Base-by-base conservation (phyloP, 2,797 vertebrate genomes). In the Gymnodraco acuticeps region DNA sequence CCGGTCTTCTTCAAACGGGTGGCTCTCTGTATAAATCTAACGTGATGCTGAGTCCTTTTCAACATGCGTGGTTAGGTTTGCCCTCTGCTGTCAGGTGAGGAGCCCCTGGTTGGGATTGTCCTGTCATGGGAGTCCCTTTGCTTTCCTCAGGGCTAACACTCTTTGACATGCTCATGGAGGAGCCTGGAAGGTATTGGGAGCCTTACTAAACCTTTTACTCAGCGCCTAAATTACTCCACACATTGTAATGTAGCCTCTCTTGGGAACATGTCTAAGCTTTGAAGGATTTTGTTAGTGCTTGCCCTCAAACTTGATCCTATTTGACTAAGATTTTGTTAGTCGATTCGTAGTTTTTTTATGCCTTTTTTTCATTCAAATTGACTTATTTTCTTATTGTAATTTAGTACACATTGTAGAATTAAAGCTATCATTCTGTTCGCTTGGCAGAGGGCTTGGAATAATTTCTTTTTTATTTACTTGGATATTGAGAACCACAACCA, bases 81-180 rank as follows among this genome's bases (percentile, higher is more conserved):
- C 75, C 75, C 76, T 83, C 60, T 66, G 66, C 87, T 82, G 77
- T 83, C 85, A 82, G 77, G 81, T 87, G 75, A 79, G 43, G 19
- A 23, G 60, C 77, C 69, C 17, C 46, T 51, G 55, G 79, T 80
- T 54, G 75, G 70, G 64, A 70, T 75, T 61, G 79, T 73, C 75
- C 66, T 84, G 79, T 83, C 85, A 74, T 48, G 12, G 67, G 52
- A 67, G 43, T 72, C 68, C 60, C 65, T 17, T 78, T 46, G 67
- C 70, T 74, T 86, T 68, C 69, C 42, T 61, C 64, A 48, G 56
- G 54, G 38, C 78, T 84, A 81, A 86, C 61, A 53, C 74, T 54
- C 59, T 80, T 33, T 86, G 81, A 89, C 81, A 70, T 62, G 58
- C 75, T 67, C 61, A 64, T 73, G 43, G 48, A 43, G 55, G 50